Evolutionary conservation across 2,113 vertebrate species (phyloP), one percentile per base, ranked within the genome.

Genomic region (Cyanoramphus novaezelandiae): DNA sequence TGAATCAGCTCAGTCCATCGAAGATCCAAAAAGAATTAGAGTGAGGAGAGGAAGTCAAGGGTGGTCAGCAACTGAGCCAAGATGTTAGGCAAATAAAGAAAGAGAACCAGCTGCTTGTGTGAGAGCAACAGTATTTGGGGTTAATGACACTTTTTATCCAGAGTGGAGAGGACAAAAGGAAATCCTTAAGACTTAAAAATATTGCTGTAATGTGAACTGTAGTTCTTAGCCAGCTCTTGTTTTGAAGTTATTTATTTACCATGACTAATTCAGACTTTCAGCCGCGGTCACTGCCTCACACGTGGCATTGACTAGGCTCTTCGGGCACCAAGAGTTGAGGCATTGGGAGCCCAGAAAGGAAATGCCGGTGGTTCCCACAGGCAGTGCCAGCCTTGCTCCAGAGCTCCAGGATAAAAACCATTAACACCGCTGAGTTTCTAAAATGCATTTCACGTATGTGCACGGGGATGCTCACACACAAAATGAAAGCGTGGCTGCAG

Each of bases 401-500:
- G 35, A 65, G 69, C 79, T 49, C 0, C 0, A 5, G n/a, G 15
- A 53, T 29, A 10, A 50, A 47, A 28, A 1, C 55, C 33, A 5
- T 10, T 17, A 25, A 25, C 24, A 2, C 7, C 10, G 1, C 5
- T 0, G 4, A 37, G 25, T 7, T 41, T 57, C 62, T 24, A 16
- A 80, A 80, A 46, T 11, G 31, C 27, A 10, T 77, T 81, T 91
- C 81, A 39, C 7, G 3, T 25, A 20, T 4, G 3, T 46, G 44
- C 79, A 59, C 0, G 0, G 49, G 50, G 39, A 23, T 2, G 46
- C 31, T 82, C 62, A 13, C 3, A 0, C 29, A 29, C 28, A n/a
- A 4, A 55, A 14, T 2, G 10, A 6, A 25, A 68, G 28, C 0
- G 1, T 0, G 0, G 60, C 7, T 44, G 33, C 67, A 68, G 85